Evolutionary conservation across 2,113 vertebrate species (phyloP).

Genomic region (Gambusia holbrooki): DNA sequence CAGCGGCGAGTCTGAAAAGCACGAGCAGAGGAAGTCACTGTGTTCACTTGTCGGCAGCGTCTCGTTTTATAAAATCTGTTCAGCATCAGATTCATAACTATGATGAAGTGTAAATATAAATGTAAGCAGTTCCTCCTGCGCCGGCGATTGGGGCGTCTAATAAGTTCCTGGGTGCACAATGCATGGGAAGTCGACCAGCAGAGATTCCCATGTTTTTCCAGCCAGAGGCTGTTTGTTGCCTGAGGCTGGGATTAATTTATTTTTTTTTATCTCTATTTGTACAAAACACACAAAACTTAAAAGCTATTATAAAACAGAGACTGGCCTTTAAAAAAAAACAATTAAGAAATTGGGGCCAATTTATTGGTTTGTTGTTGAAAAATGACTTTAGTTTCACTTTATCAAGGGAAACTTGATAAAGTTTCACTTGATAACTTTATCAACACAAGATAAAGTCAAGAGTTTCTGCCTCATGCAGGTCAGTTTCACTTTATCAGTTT

Average conservation of each 20-base stretch:
- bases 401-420: neutral
- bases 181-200: slow-evolving; percentile 50
- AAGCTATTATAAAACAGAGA: neutral
- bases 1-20: slow-evolving; percentile 15
- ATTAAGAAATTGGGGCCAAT: neutral
- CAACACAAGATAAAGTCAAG: too few species aligned
- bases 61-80: slow-evolving; percentile 37
- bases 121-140: neutral
- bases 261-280: neutral
- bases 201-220: slow-evolving; percentile 48
- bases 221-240: slow-evolving; percentile 53
- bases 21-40: slow-evolving; percentile 48
- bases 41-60: slow-evolving; percentile 36
- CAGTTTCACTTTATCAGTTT: too few species aligned
- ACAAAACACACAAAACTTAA: neutral
- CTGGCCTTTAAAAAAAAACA: too few species aligned
- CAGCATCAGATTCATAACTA: slow-evolving; percentile 24
- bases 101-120: slow-evolving; percentile 32
- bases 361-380: neutral
- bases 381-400: neutral
- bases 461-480: too few species aligned
- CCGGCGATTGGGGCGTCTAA: slow-evolving; percentile 1
- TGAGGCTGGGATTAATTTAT: slow-evolving; percentile 21
- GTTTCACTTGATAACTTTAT: too few species aligned
- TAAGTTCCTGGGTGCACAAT: slow-evolving; percentile 11